These are phyloP conservation scores for Ectobius pallidus DNA, from an alignment of 2,888 invertebrate genomes.

Conservation along the genomic window DNA sequence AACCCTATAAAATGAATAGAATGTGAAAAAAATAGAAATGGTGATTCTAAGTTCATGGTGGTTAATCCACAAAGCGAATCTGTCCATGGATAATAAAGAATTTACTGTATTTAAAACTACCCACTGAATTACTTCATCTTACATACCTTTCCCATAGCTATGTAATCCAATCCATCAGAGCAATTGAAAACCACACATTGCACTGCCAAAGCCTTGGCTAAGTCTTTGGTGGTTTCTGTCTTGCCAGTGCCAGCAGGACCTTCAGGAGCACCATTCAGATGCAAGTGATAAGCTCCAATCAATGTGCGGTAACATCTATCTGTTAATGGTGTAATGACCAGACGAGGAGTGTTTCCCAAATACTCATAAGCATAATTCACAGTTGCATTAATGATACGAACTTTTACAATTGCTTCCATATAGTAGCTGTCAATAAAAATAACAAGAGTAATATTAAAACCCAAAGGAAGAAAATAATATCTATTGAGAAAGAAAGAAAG, in stretches of 20 bases:
- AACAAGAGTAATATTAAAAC: too few relatives aligned
- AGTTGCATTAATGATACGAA: constrained; percentile 79
- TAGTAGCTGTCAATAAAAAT: constrained; percentile 65
- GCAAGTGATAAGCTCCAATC: constrained; percentile 81
- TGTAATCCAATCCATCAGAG: constrained; percentile 84
- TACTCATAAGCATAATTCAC: constrained; percentile 85
- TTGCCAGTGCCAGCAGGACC: constrained; percentile 89
- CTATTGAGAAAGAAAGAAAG: too few relatives aligned
- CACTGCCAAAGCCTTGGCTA: constrained; percentile 90
- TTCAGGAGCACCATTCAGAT: constrained; percentile 83
- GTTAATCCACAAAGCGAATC: too few relatives aligned
- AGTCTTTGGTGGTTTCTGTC: constrained; percentile 90
- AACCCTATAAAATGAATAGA: too few relatives aligned
- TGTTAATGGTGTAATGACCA: constrained; percentile 77
- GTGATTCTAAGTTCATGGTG: too few relatives aligned
- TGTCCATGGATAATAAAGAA: too few relatives aligned
- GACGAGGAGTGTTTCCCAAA: constrained; percentile 77
- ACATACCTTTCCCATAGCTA: constrained; percentile 76
- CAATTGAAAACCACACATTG: constrained; percentile 90
- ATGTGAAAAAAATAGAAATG: too few relatives aligned
- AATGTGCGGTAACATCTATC: constrained; percentile 84
- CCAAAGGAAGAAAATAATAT: too few relatives aligned
- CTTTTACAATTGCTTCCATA: constrained; percentile 65
- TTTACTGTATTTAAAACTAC: too few relatives aligned
- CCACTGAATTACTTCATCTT: too few relatives aligned